Conservation (phyloP, 2,113 vertebrate species). For the Salminus brasiliensis region DNA sequence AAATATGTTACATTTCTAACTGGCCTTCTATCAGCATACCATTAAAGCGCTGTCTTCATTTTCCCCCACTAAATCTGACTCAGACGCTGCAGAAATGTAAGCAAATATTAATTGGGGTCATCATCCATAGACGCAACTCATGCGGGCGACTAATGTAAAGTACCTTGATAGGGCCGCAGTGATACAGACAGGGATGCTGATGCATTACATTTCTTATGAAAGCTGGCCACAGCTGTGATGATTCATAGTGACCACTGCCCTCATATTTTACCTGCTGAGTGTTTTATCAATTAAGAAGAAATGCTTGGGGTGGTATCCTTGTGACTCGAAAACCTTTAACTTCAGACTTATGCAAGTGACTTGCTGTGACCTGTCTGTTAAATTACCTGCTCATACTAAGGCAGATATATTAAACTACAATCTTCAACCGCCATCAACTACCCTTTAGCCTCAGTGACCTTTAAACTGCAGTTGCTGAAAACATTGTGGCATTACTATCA, state of each 20-base stretch:
- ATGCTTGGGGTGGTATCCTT: conserved; percentile 11
- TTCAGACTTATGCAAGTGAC: conserved; percentile 14
- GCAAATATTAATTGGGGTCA: conserved; percentile 79
- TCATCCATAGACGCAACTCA: conserved; percentile 69
- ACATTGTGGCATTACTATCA: background rate
- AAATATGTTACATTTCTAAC: conserved; percentile 74
- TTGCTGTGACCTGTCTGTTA: conserved; percentile 3
- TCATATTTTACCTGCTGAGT: conserved; percentile 50
- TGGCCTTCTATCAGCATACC: conserved; percentile 75
- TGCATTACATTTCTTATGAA: conserved; percentile 59
- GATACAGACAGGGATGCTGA: conserved; percentile 52
- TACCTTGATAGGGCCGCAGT: conserved; percentile 55
- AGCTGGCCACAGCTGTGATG: conserved; percentile 44
- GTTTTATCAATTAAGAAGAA: conserved; percentile 51
- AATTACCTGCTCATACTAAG: background rate
- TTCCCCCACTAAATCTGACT: conserved; percentile 73
- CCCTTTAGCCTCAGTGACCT: background rate
- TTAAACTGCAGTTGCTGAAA: conserved; percentile 31
- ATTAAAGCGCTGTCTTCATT: conserved; percentile 68
- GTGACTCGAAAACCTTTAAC: background rate
- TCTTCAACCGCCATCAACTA: background rate
- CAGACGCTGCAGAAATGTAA: conserved; percentile 71
- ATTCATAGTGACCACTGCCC: conserved; percentile 41
- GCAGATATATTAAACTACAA: conserved; percentile 7
- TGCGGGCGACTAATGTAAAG: conserved; percentile 61